Evolutionary conservation across 2,888 invertebrate species (phyloP), one percentile per base, ranked within the genome.

Genomic region (Cerastis rubricosa): DNA sequence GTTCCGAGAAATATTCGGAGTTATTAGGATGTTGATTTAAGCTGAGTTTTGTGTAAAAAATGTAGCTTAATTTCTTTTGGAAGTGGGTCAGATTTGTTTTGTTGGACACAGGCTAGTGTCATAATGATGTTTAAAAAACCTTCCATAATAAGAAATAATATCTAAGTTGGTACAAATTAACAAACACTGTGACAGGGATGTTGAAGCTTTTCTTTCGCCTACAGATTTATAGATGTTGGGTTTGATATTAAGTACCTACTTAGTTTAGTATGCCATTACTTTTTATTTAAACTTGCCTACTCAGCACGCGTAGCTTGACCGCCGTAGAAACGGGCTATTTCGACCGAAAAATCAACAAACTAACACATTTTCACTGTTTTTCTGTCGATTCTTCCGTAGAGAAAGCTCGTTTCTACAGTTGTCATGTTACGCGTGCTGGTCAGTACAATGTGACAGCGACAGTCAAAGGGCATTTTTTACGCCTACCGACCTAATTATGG

Each of bases 1-100:
- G 57, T 79, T 57, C 67, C 17, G 54, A 43, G 79, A 68, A 74
- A 66, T 71, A 54, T 78, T 77, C 54, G 43, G 43, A 74, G 72
- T 47, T 71, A 9, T 76, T 74, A 64, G 64, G 59, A 29, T 67
- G 69, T 64, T 59, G 19, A 19, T 59, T 8, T 61, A 19, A 29
- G 25, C 11, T 57, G 14, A 11, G n/a, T 19, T 7, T 57, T 67
- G 22, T 29, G 45, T 71, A 4, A 40, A 43, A 70, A 14, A 64
- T 14, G 64, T 64, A 14, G 35, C 35, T 14, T 14, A 65, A 29
- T 78, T 74, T 65, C 70, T 84, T 86, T 73, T 66, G 14, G n/a
- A n/a, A 17, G 5, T 40, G 45, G 1, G 19, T 64, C n/a, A 35
- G 66, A 43, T n/a, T 43, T 43, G 6, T 57, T 57, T 17, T 1